These are phyloP conservation scores for Ciconia nigra DNA, from an alignment of 2,797 vertebrate species.

Conservation along the genomic window DNA sequence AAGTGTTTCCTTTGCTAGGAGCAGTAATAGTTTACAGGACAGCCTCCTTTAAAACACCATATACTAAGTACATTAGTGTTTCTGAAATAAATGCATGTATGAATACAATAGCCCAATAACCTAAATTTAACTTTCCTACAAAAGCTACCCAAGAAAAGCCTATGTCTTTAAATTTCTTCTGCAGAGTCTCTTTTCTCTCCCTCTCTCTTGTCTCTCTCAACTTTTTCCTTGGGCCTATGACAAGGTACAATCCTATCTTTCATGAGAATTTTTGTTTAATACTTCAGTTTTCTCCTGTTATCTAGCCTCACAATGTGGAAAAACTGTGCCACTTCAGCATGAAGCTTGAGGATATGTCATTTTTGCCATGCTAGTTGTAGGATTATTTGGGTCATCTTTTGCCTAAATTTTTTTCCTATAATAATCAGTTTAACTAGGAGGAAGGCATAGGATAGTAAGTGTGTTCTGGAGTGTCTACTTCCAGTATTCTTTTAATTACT, in stretches of 20 bases:
- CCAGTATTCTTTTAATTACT: neutral
- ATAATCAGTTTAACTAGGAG: neutral
- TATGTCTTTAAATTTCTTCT: neutral
- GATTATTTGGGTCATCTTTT: neutral
- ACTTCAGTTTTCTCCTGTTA: neutral
- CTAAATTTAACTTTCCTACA: neutral
- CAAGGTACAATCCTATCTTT: neutral
- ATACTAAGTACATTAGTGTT: neutral
- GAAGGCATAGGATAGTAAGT: neutral
- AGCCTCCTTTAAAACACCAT: neutral
- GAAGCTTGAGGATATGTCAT: neutral
- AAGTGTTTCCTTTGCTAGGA: neutral
- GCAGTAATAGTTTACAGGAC: neutral
- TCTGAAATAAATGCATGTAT: neutral
- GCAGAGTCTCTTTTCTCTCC: neutral
- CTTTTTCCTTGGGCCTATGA: neutral
- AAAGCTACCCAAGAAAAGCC: neutral
- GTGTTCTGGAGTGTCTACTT: neutral
- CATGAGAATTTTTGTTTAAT: neutral
- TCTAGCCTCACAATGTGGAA: neutral
- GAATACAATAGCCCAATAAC: neutral
- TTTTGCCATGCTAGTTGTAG: neutral
- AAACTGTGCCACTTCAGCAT: neutral
- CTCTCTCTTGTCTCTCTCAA: neutral
- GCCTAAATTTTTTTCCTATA: neutral